phyloP scores from a whole-genome alignment of 2,113 vertebrate genomes.

The Eptesicus fuscus region DNA sequence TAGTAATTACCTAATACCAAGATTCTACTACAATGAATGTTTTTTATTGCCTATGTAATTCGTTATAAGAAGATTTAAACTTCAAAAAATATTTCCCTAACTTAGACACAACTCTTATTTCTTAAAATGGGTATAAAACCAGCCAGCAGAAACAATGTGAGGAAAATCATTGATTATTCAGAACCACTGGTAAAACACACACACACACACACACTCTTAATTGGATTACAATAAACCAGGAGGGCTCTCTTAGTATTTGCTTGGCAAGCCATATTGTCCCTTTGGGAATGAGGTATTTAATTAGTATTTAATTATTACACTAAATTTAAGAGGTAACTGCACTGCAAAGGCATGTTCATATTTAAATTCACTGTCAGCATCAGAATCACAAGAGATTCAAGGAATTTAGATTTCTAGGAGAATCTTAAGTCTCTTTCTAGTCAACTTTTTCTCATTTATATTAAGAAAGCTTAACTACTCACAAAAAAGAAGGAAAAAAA shows the following conservation, averaged over 20 bases:
- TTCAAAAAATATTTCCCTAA: neutral
- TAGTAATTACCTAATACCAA: neutral
- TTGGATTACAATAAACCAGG: neutral
- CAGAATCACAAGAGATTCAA: neutral
- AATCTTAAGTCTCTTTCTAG: neutral
- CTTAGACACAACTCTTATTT: neutral
- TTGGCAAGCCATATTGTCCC: neutral
- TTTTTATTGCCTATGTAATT: neutral
- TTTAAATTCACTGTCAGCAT: constrained; percentile 30
- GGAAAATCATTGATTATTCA: neutral
- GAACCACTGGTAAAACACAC: neutral
- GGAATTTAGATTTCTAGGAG: neutral
- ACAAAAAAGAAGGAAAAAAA: neutral
- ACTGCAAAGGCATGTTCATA: constrained; percentile 2
- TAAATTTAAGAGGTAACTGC: neutral
- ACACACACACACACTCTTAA: neutral
- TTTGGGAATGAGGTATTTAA: neutral
- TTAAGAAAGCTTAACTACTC: neutral
- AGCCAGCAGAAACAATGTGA: constrained; percentile 4
- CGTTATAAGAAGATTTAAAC: neutral
- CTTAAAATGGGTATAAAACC: neutral
- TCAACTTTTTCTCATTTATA: neutral
- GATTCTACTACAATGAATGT: neutral
- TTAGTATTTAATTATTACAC: neutral
- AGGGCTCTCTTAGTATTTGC: neutral